Conservation (phyloP, 2,888 invertebrate genomes). For the Acronicta alni region DNA sequence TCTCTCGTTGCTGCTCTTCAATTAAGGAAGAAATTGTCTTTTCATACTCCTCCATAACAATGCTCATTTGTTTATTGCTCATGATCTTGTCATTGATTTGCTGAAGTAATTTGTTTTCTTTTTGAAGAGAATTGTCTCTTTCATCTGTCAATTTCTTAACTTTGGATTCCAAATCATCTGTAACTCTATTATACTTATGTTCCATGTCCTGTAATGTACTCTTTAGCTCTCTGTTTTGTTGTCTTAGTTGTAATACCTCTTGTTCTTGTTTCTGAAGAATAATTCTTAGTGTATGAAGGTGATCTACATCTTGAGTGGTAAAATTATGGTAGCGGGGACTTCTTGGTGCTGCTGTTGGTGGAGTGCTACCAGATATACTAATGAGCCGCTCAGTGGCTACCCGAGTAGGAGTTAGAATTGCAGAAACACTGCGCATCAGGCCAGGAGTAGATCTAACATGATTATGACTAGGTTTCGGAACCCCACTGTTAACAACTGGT, state of each 20-base stretch:
- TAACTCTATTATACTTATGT: conserved; percentile 68
- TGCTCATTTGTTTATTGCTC: conserved; percentile 88
- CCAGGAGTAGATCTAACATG: conserved; percentile 70
- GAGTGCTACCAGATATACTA: conserved; percentile 78
- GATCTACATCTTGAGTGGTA: conserved; percentile 63
- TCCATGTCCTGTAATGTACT: conserved; percentile 76
- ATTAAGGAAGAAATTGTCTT: conserved; percentile 93
- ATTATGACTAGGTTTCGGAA: conserved; percentile 57
- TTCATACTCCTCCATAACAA: conserved; percentile 94
- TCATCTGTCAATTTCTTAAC: conserved; percentile 78
- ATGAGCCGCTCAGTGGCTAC: conserved; percentile 82
- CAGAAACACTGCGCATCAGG: conserved; percentile 82
- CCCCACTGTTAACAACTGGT: conserved; percentile 76
- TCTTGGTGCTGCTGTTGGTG: conserved; percentile 78
- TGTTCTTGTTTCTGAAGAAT: conserved; percentile 83
- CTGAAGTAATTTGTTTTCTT: conserved; percentile 74
- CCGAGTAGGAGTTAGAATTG: conserved; percentile 79
- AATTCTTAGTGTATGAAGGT: conserved; percentile 74
- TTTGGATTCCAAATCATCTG: conserved; percentile 74
- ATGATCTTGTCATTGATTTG: conserved; percentile 78
- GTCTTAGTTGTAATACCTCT: conserved; percentile 75
- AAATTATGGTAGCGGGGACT: conserved; percentile 68
- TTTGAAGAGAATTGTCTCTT: conserved; percentile 69
- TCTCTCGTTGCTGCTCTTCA: conserved; percentile 92
- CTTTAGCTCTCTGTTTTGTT: conserved; percentile 80